Percentiles rank a stretch among this genome's conserved stretches.
These are phyloP conservation scores for Gobio gobio DNA, from an alignment of 2,113 vertebrate genomes.

Conservation along the genomic window DNA sequence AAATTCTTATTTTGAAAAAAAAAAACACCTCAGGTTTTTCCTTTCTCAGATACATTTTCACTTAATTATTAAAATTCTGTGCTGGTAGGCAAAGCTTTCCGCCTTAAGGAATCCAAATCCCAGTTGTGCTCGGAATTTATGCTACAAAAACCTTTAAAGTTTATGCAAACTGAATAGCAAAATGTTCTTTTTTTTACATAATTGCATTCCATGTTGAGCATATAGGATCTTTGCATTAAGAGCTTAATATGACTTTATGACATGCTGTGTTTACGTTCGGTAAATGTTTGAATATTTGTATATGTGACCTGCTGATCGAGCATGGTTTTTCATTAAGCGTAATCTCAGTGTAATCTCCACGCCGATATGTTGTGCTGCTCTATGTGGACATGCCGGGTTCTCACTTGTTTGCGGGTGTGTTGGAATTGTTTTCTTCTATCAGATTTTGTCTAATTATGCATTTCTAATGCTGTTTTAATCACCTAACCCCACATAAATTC, in stretches of 20 bases:
- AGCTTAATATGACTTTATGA: background rate
- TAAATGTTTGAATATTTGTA: conserved; percentile 26
- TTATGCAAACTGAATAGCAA: background rate
- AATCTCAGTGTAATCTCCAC: conserved; percentile 1
- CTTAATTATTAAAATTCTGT: conserved; percentile 61
- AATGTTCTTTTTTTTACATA: background rate
- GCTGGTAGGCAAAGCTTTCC: conserved; percentile 12
- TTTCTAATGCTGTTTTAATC: conserved; percentile 69
- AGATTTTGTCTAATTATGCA: conserved; percentile 71
- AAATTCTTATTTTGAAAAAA: background rate
- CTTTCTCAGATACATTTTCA: conserved; percentile 17
- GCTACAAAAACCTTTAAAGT: background rate
- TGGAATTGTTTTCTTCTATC: conserved; percentile 60
- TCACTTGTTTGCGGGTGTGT: conserved; percentile 44
- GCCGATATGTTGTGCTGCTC: background rate
- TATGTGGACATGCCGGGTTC: conserved; percentile 4
- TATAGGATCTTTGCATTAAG: conserved; percentile 17
- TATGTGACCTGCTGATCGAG: background rate
- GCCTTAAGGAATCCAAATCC: conserved; percentile 16
- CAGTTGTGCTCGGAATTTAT: background rate
- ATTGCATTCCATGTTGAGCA: background rate
- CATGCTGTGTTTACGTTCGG: background rate
- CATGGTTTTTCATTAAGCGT: conserved; percentile 8
- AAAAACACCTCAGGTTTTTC: conserved; percentile 20
- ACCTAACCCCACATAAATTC: conserved; percentile 65